phyloP scores from a whole-genome alignment of 2,888 invertebrate species.

The Cryptophagus acutangulus region DNA sequence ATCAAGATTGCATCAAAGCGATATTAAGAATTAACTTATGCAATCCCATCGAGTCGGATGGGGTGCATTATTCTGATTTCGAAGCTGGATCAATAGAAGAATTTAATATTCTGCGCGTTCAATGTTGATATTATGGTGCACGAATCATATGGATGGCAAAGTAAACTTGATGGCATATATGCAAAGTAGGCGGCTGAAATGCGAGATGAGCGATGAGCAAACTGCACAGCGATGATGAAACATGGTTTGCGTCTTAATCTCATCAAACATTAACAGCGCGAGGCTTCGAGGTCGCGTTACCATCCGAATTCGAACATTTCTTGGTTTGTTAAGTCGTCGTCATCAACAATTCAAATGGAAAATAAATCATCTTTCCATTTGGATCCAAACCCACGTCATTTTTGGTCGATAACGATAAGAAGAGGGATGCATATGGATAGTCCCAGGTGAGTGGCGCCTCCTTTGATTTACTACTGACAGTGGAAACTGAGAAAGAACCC shows the following conservation, averaged over 20 bases:
- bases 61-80: no score
- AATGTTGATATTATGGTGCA: no score
- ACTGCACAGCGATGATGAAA: slow-evolving; percentile 41
- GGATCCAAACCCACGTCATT: no score
- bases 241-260: slow-evolving; percentile 49
- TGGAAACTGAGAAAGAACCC: slow-evolving; percentile 35
- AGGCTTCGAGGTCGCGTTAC: slow-evolving; percentile 25
- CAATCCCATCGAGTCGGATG: no score
- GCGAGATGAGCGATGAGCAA: slow-evolving; percentile 29
- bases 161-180: slow-evolving; percentile 27
- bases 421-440: slow-evolving; percentile 34
- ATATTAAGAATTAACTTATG: no score
- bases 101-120: no score
- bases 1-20: no score
- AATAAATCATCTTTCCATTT: no score
- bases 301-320: no score
- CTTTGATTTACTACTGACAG: slow-evolving; percentile 48
- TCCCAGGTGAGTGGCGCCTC: slow-evolving; percentile 47
- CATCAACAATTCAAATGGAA: slow-evolving; percentile 30
- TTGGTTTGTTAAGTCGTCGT: no score
- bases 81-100: no score
- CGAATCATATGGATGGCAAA: slow-evolving; percentile 19
- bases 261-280: slow-evolving; percentile 44
- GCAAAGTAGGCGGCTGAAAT: slow-evolving; percentile 26
- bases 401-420: no score